Evolutionary conservation across 2,888 invertebrate species (phyloP), one percentile per base, ranked within the genome.

Genomic region (Hemaris fuciformis): DNA sequence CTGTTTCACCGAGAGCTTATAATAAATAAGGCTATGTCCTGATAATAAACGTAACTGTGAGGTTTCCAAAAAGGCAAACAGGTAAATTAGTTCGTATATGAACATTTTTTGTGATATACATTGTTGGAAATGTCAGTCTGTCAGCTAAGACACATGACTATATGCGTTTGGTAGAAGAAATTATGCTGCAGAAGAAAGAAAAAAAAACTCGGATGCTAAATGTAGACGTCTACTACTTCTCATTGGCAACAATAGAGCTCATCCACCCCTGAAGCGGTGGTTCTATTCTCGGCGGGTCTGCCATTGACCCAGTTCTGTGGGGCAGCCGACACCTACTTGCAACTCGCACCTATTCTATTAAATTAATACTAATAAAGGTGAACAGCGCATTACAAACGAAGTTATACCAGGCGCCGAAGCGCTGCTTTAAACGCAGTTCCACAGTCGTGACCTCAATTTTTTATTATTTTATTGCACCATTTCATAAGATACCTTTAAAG

Each of bases 221-320:
- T 57, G 57, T 38, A 23, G 23, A 22, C 20, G 34, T 57, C n/a
- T 59, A 58, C 58, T 64, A 65, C 60, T 59, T 61, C 45, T 59
- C 59, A 66, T 67, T 67, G 66, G 61, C 65, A 69, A 67, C 63
- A 69, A 66, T 67, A 45, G 56, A 62, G 27, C 43, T 56, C 43
- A 34, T 59, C 53, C 56, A 62, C 56, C 61, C 89, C 84, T 85
- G 80, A 83, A 85, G 84, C 86, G 78, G 74, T 74, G 78, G 79
- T 80, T 85, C 90, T 91, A 91, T 90, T 91, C 89, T 90, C 81
- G 83, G 81, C 81, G 77, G 79, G 80, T 67, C 83, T 86, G 88
- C 87, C 88, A 91, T 91, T 91, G 91, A 91, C 91, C 91, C 76
- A 91, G 82, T 87, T 91, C 75, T 78, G 67, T 73, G 75, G 76